These are phyloP conservation scores for Podarcis lilfordi DNA, from an alignment of 2,797 vertebrate species.

Conservation along the genomic window DNA sequence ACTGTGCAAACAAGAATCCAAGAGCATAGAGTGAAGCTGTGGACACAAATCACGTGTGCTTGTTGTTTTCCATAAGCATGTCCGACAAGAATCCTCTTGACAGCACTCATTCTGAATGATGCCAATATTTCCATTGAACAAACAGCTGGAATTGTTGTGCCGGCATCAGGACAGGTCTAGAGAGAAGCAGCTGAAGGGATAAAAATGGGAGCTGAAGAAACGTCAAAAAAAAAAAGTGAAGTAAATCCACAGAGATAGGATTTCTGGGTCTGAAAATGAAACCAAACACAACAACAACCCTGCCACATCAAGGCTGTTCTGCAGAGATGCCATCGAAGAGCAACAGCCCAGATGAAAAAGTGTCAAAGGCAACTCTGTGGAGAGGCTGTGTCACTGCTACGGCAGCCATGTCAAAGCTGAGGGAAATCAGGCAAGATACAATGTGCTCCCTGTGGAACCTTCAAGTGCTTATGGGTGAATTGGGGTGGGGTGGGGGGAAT, in stretches of 20 bases:
- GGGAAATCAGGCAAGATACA: constrained; percentile 5
- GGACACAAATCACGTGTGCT: neutral
- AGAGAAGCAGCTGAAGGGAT: constrained; percentile 1
- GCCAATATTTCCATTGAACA: neutral
- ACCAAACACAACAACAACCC: neutral
- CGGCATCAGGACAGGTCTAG: neutral
- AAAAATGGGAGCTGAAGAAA: neutral
- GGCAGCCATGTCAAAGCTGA: neutral
- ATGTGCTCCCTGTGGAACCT: neutral
- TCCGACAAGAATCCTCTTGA: constrained; percentile 1
- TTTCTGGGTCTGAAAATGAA: neutral
- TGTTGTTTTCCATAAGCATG: neutral
- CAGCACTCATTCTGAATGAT: neutral
- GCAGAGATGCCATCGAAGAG: neutral
- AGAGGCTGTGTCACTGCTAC: constrained; percentile 7
- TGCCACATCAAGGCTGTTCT: neutral
- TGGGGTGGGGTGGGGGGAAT: neutral
- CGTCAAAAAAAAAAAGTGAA: neutral
- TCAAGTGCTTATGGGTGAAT: neutral
- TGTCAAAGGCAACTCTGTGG: constrained; percentile 18
- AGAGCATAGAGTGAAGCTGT: neutral
- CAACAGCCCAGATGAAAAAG: constrained; percentile 9
- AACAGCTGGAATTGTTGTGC: neutral
- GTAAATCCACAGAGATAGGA: neutral
- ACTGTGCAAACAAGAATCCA: neutral